These are phyloP conservation scores for Phaedon cochleariae DNA, from an alignment of 2,888 invertebrate genomes.

Conservation along the genomic window DNA sequence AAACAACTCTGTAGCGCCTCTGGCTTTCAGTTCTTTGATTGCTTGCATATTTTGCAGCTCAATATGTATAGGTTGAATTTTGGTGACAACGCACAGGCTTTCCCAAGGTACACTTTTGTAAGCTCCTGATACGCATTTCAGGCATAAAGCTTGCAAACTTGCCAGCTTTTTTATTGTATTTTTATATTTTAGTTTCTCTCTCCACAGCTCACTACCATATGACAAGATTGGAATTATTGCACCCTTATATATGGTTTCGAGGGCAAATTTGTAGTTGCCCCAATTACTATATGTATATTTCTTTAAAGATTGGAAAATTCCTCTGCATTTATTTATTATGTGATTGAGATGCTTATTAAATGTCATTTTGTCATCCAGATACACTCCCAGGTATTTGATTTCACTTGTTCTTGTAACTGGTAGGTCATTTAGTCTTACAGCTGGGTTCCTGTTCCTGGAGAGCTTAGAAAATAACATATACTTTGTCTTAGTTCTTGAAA, in stretches of 20 bases:
- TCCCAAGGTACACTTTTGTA: neutral
- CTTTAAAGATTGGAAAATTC: neutral
- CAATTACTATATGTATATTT: too few relatives aligned
- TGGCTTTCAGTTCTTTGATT: neutral
- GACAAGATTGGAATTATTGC: too few relatives aligned
- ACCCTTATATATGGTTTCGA: too few relatives aligned
- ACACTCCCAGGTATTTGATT: neutral
- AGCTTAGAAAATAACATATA: too few relatives aligned
- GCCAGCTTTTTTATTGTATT: neutral
- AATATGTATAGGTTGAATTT: neutral
- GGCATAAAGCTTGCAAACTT: neutral
- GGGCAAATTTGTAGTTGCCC: too few relatives aligned
- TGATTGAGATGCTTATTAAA: neutral
- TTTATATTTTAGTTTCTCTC: too few relatives aligned
- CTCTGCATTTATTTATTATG: neutral
- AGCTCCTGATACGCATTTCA: neutral
- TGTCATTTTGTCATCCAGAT: neutral
- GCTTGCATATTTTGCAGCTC: neutral
- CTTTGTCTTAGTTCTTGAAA: too few relatives aligned
- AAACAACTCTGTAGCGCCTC: neutral
- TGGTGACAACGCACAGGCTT: neutral
- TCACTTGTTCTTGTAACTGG: neutral
- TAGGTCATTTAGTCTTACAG: neutral
- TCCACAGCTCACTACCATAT: too few relatives aligned
- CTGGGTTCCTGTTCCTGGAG: too few relatives aligned